Conservation (phyloP, 1,140 invertebrate genomes). For the Scaptodrosophila lebanonensis region DNA sequence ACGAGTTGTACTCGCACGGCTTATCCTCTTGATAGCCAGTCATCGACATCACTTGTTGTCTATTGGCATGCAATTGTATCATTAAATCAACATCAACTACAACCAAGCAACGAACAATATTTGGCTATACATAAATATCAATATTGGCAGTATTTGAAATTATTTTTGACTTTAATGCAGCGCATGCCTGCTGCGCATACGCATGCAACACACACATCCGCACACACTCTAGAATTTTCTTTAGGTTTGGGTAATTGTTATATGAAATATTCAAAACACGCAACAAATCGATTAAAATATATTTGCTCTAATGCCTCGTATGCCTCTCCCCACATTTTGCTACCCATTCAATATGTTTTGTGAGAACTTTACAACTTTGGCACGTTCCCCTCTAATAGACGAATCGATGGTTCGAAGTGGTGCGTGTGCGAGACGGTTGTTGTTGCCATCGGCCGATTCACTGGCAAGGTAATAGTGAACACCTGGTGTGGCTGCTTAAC, state of each 20-base stretch:
- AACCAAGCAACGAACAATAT: too few relatives aligned
- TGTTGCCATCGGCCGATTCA: background rate
- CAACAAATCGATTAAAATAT: conserved; percentile 70
- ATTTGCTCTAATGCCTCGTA: conserved; percentile 47
- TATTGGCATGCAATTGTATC: conserved; percentile 7
- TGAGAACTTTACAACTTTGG: too few relatives aligned
- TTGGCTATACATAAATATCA: too few relatives aligned
- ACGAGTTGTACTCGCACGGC: background rate
- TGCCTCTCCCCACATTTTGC: background rate
- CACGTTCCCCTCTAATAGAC: too few relatives aligned
- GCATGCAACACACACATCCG: conserved; percentile 16
- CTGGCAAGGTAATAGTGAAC: background rate
- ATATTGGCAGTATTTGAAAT: conserved; percentile 61
- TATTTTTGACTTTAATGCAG: conserved; percentile 63
- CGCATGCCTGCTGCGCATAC: conserved; percentile 30
- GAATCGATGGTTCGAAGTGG: too few relatives aligned
- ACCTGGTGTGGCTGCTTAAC: background rate
- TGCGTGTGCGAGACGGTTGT: background rate
- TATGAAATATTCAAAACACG: conserved; percentile 57
- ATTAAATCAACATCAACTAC: conserved; percentile 41
- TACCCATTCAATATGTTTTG: background rate
- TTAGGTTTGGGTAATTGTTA: conserved; percentile 36
- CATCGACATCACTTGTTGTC: conserved; percentile 14
- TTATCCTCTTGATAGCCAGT: conserved; percentile 33
- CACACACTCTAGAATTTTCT: conserved; percentile 10